A percentile compares a stretch with the other conserved stretches of the same genome.
Conservation (phyloP, 2,888 invertebrate genomes). For the Macrostomum cliftonense region DNA sequence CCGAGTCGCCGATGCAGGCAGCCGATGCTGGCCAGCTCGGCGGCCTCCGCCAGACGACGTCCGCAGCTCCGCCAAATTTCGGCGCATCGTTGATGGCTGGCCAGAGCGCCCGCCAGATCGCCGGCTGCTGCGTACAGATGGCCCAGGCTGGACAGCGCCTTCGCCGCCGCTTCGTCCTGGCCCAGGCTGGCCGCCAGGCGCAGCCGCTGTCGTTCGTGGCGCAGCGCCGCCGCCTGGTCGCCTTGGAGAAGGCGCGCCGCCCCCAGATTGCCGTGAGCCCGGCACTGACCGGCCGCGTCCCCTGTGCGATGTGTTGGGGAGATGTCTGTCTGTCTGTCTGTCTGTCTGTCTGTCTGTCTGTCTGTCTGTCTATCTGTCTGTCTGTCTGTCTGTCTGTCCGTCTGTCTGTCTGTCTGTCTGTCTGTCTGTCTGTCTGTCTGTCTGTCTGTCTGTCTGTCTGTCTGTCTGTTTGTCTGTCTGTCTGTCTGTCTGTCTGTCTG, state of each 20-base stretch:
- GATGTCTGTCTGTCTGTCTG: background rate
- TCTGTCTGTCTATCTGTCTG: background rate
- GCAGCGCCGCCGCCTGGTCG: constrained; percentile 76
- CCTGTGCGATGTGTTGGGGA: constrained; percentile 41
- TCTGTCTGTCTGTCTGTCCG: no score
- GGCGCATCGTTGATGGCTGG: constrained; percentile 91
- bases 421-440: no score
- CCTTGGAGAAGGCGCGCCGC: constrained; percentile 88
- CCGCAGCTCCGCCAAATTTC: constrained; percentile 83
- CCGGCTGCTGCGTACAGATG: constrained; percentile 91
- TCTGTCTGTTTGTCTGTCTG: background rate
- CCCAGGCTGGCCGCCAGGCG: constrained; percentile 89
- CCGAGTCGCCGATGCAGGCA: constrained; percentile 89
- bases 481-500: constrained; percentile 1
- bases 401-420: no score
- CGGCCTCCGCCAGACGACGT: constrained; percentile 69
- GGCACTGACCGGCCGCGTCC: constrained; percentile 77
- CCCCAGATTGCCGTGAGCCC: constrained; percentile 82
- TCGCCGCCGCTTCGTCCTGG: constrained; percentile 77
- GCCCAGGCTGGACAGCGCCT: constrained; percentile 70
- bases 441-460: no score
- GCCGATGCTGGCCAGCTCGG: constrained; percentile 91
- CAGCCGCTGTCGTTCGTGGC: constrained; percentile 76
- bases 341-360: background rate
- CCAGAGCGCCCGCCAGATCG: constrained; percentile 80